Conservation (phyloP, 1,140 invertebrate genomes). For the Zaprionus camerounensis region DNA sequence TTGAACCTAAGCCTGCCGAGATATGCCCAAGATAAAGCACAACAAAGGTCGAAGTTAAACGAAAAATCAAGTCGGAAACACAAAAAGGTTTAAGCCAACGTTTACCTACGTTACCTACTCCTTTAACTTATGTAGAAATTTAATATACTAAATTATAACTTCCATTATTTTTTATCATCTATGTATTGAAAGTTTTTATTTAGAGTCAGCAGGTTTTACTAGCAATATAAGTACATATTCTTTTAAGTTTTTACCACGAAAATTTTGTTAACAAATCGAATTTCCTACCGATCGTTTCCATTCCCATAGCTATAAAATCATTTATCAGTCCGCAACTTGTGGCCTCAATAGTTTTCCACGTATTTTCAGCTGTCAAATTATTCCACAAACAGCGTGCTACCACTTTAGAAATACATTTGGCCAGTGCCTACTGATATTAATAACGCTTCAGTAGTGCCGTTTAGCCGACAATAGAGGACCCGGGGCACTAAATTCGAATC, state of each 20-base stretch:
- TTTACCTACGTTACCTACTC: not conserved
- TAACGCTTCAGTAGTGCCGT: constrained; percentile 66
- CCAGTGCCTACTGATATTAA: constrained; percentile 59
- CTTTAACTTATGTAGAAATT: too few species aligned
- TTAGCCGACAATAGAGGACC: constrained; percentile 42
- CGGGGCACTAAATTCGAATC: constrained; percentile 4
- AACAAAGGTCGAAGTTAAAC: constrained; percentile 2
- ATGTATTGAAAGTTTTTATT: not conserved
- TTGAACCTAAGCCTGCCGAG: constrained; percentile 13
- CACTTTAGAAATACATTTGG: constrained; percentile 30
- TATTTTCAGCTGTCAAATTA: constrained; percentile 42
- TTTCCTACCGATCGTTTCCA: not conserved
- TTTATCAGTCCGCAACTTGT: not conserved
- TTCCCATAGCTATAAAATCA: not conserved
- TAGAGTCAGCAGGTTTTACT: not conserved
- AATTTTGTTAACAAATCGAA: not conserved
- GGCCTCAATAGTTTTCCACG: constrained; percentile 26
- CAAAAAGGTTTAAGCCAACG: not conserved
- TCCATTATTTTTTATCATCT: too few species aligned
- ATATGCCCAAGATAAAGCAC: constrained; percentile 12
- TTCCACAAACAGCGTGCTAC: constrained; percentile 25
- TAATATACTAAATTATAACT: too few species aligned
- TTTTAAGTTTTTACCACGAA: not conserved
- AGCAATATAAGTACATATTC: not conserved
- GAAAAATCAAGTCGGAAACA: constrained; percentile 1